Evolutionary conservation across 2,113 vertebrate species (phyloP).

Genomic region (Capreolus pygargus): DNA sequence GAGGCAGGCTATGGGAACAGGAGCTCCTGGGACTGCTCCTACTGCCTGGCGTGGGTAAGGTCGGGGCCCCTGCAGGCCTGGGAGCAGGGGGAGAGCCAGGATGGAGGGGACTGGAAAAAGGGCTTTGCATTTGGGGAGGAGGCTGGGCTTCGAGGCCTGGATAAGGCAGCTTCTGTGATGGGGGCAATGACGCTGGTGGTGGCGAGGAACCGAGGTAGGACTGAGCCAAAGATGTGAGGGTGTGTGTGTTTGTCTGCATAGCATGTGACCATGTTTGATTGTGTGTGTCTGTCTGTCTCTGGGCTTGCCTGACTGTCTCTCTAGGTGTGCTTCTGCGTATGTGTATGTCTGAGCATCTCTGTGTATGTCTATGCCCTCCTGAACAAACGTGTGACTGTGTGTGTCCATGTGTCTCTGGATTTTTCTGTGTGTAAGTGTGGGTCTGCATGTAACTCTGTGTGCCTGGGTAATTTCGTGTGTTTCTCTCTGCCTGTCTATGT

Average conservation of each 20-base stretch:
- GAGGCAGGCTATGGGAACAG: background rate
- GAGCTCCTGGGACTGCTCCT: background rate
- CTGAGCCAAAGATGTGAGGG: background rate
- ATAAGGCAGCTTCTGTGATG: background rate
- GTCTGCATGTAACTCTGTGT: background rate
- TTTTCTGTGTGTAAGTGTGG: background rate
- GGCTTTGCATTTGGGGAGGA: background rate
- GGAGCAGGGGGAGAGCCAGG: background rate
- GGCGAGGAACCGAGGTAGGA: background rate
- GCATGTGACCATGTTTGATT: background rate
- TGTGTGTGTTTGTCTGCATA: background rate
- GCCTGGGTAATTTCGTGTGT: background rate
- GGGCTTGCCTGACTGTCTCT: background rate
- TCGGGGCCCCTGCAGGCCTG: background rate
- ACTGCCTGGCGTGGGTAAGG: background rate
- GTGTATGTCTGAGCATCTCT: background rate
- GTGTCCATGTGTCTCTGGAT: background rate
- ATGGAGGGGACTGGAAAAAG: background rate
- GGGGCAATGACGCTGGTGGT: background rate
- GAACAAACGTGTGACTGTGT: background rate
- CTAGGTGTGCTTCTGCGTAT: background rate
- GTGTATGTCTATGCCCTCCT: background rate
- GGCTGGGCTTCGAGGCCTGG: background rate
- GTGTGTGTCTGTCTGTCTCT: background rate
- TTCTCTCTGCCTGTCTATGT: background rate